phyloP scores from a whole-genome alignment of 2,797 vertebrate genomes.

The Malacoraja senta region DNA sequence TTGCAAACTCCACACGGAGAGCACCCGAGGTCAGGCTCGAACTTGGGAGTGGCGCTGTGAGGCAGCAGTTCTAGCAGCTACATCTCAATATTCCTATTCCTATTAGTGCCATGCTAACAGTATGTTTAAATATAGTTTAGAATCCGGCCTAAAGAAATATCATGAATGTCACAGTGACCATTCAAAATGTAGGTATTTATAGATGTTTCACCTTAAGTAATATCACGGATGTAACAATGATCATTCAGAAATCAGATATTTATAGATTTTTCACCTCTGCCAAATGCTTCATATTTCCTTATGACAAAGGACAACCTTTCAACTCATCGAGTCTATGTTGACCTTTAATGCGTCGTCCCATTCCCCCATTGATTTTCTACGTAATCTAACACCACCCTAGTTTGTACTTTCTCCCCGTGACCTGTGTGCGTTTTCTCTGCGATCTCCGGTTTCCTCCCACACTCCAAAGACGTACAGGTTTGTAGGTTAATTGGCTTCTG shows the following conservation, averaged over 20 bases:
- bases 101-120: neutral
- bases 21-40: too few relatives aligned
- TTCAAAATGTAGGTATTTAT: too few relatives aligned
- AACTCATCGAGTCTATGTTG: neutral
- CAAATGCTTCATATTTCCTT: neutral
- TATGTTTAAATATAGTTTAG: neutral
- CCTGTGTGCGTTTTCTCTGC: too few relatives aligned
- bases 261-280: neutral
- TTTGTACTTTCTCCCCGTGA: too few relatives aligned
- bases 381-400: neutral
- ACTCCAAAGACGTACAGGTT: too few relatives aligned
- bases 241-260: neutral
- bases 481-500: too few relatives aligned
- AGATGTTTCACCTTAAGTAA: too few relatives aligned
- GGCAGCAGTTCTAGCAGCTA: too few relatives aligned
- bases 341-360: neutral
- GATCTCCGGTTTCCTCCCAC: too few relatives aligned
- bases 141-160: neutral
- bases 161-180: neutral
- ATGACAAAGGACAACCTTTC: neutral
- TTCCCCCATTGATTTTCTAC: neutral
- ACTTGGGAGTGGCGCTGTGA: too few relatives aligned
- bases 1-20: too few relatives aligned
- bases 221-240: neutral
- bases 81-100: too few relatives aligned